These are phyloP conservation scores for Syngnathus floridae DNA, from an alignment of 2,113 vertebrate genomes.

Conservation along the genomic window DNA sequence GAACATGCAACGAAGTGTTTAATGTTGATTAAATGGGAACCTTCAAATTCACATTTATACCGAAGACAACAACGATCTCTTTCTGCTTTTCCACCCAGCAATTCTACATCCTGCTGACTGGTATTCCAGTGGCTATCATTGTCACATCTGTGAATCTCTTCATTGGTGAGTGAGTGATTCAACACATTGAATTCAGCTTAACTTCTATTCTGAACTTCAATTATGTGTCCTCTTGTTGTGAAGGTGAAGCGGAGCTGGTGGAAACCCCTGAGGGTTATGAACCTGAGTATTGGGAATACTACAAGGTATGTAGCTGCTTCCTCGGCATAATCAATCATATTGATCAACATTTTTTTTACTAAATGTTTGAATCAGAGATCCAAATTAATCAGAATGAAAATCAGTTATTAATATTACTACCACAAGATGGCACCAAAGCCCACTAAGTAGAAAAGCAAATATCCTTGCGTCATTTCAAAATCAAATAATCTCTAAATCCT, in stretches of 20 bases:
- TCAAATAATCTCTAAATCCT: too few species aligned
- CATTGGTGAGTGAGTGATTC: constrained; percentile 78
- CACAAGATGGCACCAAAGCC: too few species aligned
- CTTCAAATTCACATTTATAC: neutral
- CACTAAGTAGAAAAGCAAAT: too few species aligned
- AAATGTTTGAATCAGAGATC: too few species aligned
- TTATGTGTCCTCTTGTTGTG: constrained; percentile 14
- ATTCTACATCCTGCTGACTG: constrained; percentile 80
- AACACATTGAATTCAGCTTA: neutral
- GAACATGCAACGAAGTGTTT: neutral
- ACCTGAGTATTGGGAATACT: constrained; percentile 92
- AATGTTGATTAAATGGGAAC: neutral
- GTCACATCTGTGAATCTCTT: constrained; percentile 82
- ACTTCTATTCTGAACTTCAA: neutral
- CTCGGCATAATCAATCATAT: neutral
- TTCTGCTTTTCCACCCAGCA: constrained; percentile 57
- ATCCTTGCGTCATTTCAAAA: too few species aligned
- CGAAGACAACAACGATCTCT: neutral
- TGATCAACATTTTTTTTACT: too few species aligned
- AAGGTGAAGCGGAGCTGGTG: constrained; percentile 87
- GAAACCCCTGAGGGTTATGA: constrained; percentile 86
- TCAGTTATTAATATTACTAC: too few species aligned
- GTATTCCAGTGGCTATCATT: constrained; percentile 73
- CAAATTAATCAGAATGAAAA: too few species aligned
- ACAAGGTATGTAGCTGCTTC: constrained; percentile 67